Conservation (phyloP, 2,113 vertebrate species). For the Sorex fumeus region DNA sequence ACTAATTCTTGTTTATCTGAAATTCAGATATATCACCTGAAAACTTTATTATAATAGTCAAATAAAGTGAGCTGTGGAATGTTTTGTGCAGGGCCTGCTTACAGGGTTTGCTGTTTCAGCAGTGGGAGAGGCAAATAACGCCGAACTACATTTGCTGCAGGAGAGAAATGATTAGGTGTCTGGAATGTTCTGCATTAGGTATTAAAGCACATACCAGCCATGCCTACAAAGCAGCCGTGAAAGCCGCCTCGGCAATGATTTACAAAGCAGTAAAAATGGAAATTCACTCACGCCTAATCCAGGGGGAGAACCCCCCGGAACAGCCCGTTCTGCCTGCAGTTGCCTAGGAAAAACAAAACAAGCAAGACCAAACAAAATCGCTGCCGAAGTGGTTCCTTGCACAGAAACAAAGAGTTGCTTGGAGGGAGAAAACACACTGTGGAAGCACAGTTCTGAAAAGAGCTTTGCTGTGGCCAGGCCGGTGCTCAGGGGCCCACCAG, state of each 20-base stretch:
- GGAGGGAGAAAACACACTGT: neutral
- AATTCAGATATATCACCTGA: constrained; percentile 51
- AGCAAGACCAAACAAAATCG: constrained; percentile 40
- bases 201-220: neutral
- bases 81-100: neutral
- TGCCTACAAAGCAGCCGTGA: neutral
- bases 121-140: neutral
- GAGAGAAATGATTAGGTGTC: neutral
- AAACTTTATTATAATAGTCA: constrained; percentile 1
- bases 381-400: constrained; percentile 28
- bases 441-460: neutral
- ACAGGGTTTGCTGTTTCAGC: neutral
- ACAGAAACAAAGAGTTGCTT: constrained; percentile 10
- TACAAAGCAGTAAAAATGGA: constrained; percentile 55
- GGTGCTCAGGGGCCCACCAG: neutral
- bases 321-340: constrained; percentile 54
- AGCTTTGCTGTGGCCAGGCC: neutral
- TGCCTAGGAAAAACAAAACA: constrained; percentile 56
- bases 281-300: constrained; percentile 53
- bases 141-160: neutral
- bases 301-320: constrained; percentile 24
- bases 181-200: neutral
- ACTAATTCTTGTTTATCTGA: neutral
- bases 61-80: neutral
- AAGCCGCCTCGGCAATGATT: constrained; percentile 60